A percentile compares a stretch with the other conserved stretches of the same genome.
These are phyloP conservation scores for Eulithis testata DNA, from an alignment of 2,888 invertebrate genomes.

Conservation along the genomic window DNA sequence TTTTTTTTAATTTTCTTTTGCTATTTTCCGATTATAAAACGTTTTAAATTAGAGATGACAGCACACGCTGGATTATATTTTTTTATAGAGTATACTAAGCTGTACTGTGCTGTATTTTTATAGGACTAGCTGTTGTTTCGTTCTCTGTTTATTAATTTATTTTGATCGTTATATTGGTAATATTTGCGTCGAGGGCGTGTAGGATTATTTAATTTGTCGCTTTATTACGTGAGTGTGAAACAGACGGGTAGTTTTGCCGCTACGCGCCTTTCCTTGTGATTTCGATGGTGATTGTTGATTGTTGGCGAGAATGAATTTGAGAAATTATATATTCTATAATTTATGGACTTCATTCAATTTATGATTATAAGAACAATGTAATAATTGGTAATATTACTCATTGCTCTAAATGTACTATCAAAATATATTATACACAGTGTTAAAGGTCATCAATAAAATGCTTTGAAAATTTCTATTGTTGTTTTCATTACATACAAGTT, in stretches of 20 bases:
- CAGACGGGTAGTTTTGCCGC: conserved; percentile 28
- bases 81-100: conserved; percentile 82
- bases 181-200: conserved; percentile 45
- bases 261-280: conserved; percentile 60
- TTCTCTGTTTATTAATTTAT: conserved; percentile 64
- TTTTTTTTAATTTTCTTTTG: conserved; percentile 55
- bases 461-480: conserved; percentile 83
- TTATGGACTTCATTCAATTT: conserved; percentile 82
- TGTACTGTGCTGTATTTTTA: conserved; percentile 79
- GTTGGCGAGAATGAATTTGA: conserved; percentile 80
- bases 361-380: conserved; percentile 83
- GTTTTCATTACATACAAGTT: conserved; percentile 59
- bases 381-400: conserved; percentile 85
- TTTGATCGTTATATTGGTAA: conserved; percentile 56
- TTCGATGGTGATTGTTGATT: conserved; percentile 80
- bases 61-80: conserved; percentile 80
- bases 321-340: conserved; percentile 82
- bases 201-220: conserved; percentile 50
- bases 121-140: conserved; percentile 73
- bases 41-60: conserved; percentile 78
- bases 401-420: conserved; percentile 86
- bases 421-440: conserved; percentile 85
- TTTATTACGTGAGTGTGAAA: conserved; percentile 49
- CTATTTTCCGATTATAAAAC: conserved; percentile 51
- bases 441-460: conserved; percentile 85